Evolutionary conservation across 2,888 invertebrate genomes (phyloP), one percentile per base, ranked within the genome.

Genomic region (Hipparchia semele): DNA sequence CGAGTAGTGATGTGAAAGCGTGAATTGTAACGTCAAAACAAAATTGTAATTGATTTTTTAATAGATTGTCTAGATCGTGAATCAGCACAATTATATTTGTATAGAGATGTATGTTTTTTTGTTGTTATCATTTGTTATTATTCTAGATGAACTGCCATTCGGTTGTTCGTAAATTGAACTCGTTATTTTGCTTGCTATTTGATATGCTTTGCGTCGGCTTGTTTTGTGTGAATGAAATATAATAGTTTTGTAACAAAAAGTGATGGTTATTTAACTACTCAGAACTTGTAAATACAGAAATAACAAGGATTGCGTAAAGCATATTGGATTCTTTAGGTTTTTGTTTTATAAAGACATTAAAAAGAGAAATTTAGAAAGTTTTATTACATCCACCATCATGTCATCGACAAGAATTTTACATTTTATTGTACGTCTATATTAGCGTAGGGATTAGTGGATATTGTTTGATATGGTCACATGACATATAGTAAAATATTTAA

Each of bases 1-100:
- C 82, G 81, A 69, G 77, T 90, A 92, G 92, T 87, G 92, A 86
- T 88, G 91, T 80, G 74, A 73, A 73, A 76, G 75, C 76, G 76
- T 75, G 71, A 73, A 75, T 71, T 66, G 76, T 71, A 71, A 71
- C 73, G 66, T 76, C 74, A 74, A 73, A 76, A 76, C 73, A 73
- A 73, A 74, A 72, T 75, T 74, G 67, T 75, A 76, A 76, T 73
- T 75, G 75, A 73, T 73, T 76, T 76, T 75, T 71, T 75, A 76
- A 75, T 75, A 73, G 73, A 59, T 67, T 71, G 69, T 76, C 68
- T 71, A 61, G 68, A 73, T 74, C 65, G 13, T 76, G 76, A 76
- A 64, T 76, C 76, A 74, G 76, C 74, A 68, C 39, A 69, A 76
- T 54, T 66, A 39, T 71, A 60, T 49, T 58, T 45, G 56, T 64